phyloP scores from a whole-genome alignment of 1,140 invertebrate genomes.

The Spodoptera litura region DNA sequence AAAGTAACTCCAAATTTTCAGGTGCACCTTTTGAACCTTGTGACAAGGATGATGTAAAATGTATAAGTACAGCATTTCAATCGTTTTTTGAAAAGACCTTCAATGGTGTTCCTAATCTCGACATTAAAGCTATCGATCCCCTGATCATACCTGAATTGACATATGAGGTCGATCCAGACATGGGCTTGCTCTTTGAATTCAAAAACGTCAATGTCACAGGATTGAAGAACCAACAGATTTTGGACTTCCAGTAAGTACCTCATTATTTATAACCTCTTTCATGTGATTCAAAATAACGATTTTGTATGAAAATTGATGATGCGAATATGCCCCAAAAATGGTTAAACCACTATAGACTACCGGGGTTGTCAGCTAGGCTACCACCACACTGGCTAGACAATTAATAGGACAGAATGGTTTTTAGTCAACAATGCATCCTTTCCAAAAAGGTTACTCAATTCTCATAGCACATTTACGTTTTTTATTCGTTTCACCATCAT shows the following conservation, averaged over 20 bases:
- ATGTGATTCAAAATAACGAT: no score
- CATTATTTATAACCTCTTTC: no score
- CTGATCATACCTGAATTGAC: constrained; percentile 62
- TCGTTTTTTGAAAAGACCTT: constrained; percentile 69
- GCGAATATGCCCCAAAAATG: no score
- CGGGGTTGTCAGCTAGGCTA: no score
- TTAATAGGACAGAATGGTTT: no score
- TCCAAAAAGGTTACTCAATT: no score
- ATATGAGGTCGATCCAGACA: constrained; percentile 46
- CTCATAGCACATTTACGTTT: no score
- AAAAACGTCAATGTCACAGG: constrained; percentile 70
- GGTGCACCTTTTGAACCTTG: constrained; percentile 66
- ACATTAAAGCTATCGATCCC: constrained; percentile 73
- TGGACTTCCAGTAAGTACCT: constrained; percentile 68
- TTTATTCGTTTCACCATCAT: no score
- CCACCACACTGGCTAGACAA: no score
- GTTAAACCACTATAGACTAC: no score
- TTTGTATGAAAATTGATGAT: no score
- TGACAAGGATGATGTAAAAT: constrained; percentile 64
- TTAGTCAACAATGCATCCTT: no score
- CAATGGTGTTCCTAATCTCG: constrained; percentile 67
- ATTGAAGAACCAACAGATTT: constrained; percentile 69
- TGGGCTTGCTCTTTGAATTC: constrained; percentile 58
- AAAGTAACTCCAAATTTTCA: constrained; percentile 50
- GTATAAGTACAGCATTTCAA: constrained; percentile 67